Percentiles rank a stretch among this genome's conserved stretches.
These are phyloP conservation scores for Lithophane semibrunnea DNA, from an alignment of 2,888 invertebrate genomes.

Conservation along the genomic window DNA sequence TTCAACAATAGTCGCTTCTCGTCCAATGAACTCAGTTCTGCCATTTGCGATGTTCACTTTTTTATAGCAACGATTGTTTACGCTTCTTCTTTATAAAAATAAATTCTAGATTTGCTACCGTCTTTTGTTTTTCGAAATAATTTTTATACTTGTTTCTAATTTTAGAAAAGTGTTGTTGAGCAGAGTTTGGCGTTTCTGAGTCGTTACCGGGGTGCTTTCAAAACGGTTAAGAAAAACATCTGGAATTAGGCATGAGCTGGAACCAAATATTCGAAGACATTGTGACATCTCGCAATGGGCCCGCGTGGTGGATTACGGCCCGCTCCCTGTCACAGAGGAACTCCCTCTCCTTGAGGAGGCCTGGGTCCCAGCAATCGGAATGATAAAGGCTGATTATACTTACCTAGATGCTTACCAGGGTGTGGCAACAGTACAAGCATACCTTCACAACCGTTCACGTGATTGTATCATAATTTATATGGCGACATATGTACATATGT, in stretches of 20 bases:
- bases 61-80: slow-evolving; percentile 6
- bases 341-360: too few relatives aligned
- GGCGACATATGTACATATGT: too few relatives aligned
- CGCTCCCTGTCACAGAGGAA: not conserved
- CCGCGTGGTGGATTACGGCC: not conserved
- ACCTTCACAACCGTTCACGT: not conserved
- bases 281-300: not conserved
- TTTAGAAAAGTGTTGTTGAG: not conserved
- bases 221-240: not conserved
- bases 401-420: not conserved
- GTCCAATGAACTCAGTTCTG: slow-evolving; percentile 27
- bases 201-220: not conserved
- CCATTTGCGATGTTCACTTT: not conserved
- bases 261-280: too few relatives aligned
- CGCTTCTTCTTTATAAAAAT: not conserved
- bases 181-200: not conserved
- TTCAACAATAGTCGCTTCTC: slow-evolving; percentile 4
- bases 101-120: slow-evolving; percentile 5
- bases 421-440: not conserved
- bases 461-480: not conserved
- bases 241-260: not conserved
- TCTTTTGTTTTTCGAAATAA: not conserved
- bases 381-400: not conserved
- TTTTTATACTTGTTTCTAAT: not conserved
- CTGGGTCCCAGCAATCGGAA: not conserved